Evolutionary conservation across 1,140 invertebrate species (phyloP).

Genomic region (Palaemon carinicauda): DNA sequence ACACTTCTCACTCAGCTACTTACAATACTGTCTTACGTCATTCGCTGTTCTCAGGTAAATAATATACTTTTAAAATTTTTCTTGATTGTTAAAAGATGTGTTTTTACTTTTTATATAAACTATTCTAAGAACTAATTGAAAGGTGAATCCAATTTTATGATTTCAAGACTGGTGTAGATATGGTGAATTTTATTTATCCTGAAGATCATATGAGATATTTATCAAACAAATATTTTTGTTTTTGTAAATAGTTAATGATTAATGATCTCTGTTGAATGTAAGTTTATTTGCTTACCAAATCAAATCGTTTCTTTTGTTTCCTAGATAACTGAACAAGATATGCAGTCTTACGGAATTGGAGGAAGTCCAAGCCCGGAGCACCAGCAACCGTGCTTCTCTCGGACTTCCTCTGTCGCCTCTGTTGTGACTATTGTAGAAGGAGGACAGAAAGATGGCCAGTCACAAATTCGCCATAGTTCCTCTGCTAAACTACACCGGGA

Average conservation of each 20-base stretch:
- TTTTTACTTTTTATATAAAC: too few species aligned
- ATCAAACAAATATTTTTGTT: too few species aligned
- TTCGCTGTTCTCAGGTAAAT: slow-evolving; percentile 77
- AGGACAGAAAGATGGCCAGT: neutral
- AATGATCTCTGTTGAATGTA: neutral
- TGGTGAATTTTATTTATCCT: too few species aligned
- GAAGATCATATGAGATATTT: too few species aligned
- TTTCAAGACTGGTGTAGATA: too few species aligned
- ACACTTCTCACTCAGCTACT: slow-evolving; percentile 69
- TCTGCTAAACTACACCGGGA: slow-evolving; percentile 14
- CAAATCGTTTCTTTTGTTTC: neutral
- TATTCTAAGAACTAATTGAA: too few species aligned
- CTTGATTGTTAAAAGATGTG: too few species aligned
- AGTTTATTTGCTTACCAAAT: neutral
- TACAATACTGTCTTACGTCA: slow-evolving; percentile 80
- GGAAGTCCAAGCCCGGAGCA: neutral
- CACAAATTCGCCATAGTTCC: neutral
- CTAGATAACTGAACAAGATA: slow-evolving; percentile 17
- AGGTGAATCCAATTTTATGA: too few species aligned
- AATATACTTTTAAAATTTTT: slow-evolving; percentile 54
- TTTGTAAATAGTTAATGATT: neutral
- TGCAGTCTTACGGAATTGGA: neutral
- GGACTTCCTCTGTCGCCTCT: slow-evolving; percentile 21
- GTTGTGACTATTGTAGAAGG: slow-evolving; percentile 31
- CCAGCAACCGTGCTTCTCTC: neutral